Evolutionary conservation across 2,888 invertebrate species (phyloP).

Genomic region (Nebria brevicollis): DNA sequence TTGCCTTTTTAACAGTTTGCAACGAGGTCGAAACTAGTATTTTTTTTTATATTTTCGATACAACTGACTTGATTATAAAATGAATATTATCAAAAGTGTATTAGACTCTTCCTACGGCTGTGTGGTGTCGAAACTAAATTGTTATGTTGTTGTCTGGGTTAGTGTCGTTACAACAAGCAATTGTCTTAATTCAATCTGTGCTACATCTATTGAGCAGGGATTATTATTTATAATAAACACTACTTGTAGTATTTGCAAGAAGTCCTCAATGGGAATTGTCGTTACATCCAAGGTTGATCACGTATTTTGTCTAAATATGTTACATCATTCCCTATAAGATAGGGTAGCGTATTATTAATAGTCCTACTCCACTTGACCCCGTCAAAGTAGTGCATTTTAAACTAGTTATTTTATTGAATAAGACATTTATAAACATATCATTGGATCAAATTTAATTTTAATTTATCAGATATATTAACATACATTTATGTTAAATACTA

Average conservation of each 20-base stretch:
- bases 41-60: not conserved
- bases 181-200: constrained; percentile 44
- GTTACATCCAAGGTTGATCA: not conserved
- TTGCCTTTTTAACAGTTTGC: constrained; percentile 31
- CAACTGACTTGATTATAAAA: not conserved
- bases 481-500: no score
- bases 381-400: no score
- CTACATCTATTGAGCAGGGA: constrained; percentile 3
- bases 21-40: constrained; percentile 28
- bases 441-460: no score
- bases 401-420: no score
- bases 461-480: no score
- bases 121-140: constrained; percentile 16
- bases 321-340: not conserved
- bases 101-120: not conserved
- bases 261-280: not conserved
- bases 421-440: no score
- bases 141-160: constrained; percentile 20
- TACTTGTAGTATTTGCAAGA: not conserved
- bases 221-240: not conserved
- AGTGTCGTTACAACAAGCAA: constrained; percentile 33
- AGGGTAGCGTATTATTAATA: not conserved
- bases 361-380: not conserved
- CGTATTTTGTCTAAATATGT: not conserved
- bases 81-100: not conserved